A percentile compares a stretch with the other conserved stretches of the same genome.
phyloP scores from a whole-genome alignment of 2,888 invertebrate species.

The Epirrita christyi region DNA sequence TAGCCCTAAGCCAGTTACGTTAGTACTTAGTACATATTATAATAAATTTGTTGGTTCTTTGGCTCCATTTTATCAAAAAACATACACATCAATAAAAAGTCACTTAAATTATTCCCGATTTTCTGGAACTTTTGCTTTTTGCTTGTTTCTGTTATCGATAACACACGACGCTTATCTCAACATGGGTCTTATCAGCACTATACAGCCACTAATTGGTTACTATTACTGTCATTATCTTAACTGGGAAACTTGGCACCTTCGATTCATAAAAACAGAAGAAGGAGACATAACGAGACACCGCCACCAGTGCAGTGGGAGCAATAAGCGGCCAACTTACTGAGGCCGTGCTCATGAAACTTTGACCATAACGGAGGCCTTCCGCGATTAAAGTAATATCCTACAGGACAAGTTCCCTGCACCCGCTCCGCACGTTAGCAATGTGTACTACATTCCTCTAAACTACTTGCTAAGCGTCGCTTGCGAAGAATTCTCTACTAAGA shows the following conservation, averaged over 20 bases:
- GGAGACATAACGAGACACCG: conserved; percentile 49
- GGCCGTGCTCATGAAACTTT: conserved; percentile 52
- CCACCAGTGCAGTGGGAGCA: conserved; percentile 51
- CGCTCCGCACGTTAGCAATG: conserved; percentile 49
- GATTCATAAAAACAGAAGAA: conserved; percentile 47
- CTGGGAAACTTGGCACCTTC: conserved; percentile 24
- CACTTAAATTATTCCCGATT: no score
- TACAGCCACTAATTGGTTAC: conserved; percentile 24
- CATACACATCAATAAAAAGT: no score
- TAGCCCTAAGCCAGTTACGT: no score
- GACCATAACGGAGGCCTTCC: conserved; percentile 66
- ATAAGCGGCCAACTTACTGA: conserved; percentile 57
- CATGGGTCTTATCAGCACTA: conserved; percentile 14
- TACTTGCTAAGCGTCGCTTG: conserved; percentile 49
- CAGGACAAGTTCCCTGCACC: conserved; percentile 57
- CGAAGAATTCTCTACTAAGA: conserved; percentile 30
- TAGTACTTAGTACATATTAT: no score
- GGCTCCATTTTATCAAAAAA: no score
- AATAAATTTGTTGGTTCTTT: no score
- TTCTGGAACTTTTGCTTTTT: no score
- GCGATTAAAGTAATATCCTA: conserved; percentile 72
- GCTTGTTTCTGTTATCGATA: conserved; percentile 5
- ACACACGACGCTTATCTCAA: conserved; percentile 6
- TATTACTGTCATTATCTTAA: conserved; percentile 22
- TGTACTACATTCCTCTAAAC: conserved; percentile 54